Base-by-base conservation (phyloP, 2,888 invertebrate species). In the Epinotia nisella region DNA sequence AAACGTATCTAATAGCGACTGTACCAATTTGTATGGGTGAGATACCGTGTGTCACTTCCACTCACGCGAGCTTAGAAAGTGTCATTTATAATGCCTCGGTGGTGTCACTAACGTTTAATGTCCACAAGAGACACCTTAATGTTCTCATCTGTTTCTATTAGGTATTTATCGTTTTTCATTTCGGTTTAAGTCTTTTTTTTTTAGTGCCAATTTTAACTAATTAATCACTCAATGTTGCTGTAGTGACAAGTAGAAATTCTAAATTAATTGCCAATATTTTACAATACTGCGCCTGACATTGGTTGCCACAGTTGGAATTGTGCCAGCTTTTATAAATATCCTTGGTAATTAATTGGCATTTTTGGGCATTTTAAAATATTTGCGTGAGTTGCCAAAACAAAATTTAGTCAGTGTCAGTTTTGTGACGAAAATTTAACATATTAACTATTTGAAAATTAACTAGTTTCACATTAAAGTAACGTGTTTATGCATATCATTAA, bases 1-100 rank as follows among this genome's bases (percentile, higher is more conserved):
- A 1, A 3, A n/a, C 4, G 45, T 49, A 49, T 49, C 15, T 45
- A n/a, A 7, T 5, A 5, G n/a, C 15, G 41, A 39, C 3, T 21
- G 0, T 45, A 61, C 5, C n/a, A 19, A 53, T 59, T 60, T 35
- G 39, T 39, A 65, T 65, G 19, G 60, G 69, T 60, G 69, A 51
- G 51, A 69, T 69, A 60, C 60, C 19, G 35, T 51, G 65, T 65
- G 13, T 51, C 61, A 59, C 58, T 59, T 67, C 69, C 69, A 41
- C n/a, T 62, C 53, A 67, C 55, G 9, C 67, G 45, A 67, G 21
- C 49, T 53, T 67, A 67, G 67, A 72, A 72, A 72, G 71, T 72
- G 71, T 61, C 49, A 72, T 72, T 55, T 62, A 49, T 67, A 72
- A 65, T 55, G 13, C 35, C 65, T 39, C 19, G 10, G 13, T 11